Evolutionary conservation across 1,140 invertebrate genomes (phyloP).

Genomic region (Parapsyche elsis): DNA sequence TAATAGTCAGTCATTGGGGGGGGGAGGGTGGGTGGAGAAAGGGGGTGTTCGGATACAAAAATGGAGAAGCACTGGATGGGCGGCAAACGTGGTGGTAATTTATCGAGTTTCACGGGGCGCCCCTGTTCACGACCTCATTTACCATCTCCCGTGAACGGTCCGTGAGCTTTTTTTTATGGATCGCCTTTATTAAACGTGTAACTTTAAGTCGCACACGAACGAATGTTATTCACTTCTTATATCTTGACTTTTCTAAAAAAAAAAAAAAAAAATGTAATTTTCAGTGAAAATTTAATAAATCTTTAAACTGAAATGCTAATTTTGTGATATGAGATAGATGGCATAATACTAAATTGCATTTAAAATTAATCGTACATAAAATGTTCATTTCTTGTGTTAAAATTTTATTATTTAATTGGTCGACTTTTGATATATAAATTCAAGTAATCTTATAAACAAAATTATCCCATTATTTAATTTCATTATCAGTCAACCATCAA

Average conservation of each 20-base stretch:
- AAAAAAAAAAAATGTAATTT: too few species aligned
- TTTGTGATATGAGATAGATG: too few species aligned
- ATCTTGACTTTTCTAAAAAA: not conserved
- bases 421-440: too few species aligned
- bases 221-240: constrained; percentile 9
- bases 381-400: too few species aligned
- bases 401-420: too few species aligned
- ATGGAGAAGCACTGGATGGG: constrained; percentile 20
- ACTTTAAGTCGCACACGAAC: constrained; percentile 1
- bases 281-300: too few species aligned
- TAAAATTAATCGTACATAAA: not conserved
- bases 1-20: too few species aligned
- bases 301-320: too few species aligned
- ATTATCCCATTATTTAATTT: too few species aligned
- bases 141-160: constrained; percentile 3
- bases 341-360: not conserved
- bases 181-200: constrained; percentile 32
- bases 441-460: too few species aligned
- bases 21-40: too few species aligned
- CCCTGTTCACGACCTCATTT: constrained; percentile 33
- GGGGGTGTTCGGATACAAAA: not conserved
- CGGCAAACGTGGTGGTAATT: constrained; percentile 26
- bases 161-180: constrained; percentile 14
- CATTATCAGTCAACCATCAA: too few species aligned
- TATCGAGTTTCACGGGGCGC: constrained; percentile 32